These are phyloP conservation scores for Pleuronectes platessa DNA, from an alignment of 2,113 vertebrate genomes.

Conservation along the genomic window DNA sequence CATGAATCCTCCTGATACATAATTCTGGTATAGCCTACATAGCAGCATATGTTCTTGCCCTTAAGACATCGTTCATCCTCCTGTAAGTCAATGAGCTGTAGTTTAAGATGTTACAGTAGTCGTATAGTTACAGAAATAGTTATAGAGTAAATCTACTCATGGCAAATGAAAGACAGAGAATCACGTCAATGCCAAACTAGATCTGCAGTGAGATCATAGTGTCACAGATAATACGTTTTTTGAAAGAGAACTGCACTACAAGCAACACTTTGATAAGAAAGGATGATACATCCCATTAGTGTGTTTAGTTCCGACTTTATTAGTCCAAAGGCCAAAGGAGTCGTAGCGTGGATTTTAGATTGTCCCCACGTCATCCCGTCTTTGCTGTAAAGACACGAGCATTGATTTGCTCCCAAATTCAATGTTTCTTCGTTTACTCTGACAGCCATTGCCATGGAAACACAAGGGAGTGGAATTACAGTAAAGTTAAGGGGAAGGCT, in stretches of 20 bases:
- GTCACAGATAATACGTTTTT: not conserved
- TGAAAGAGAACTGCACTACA: not conserved
- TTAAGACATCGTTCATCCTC: too few species aligned
- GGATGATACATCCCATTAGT: slow-evolving; percentile 7
- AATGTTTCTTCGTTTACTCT: slow-evolving; percentile 61
- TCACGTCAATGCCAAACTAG: slow-evolving; percentile 28
- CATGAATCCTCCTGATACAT: too few species aligned
- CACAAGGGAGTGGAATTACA: slow-evolving; percentile 54
- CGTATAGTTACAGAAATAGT: not conserved
- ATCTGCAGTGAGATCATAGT: slow-evolving; percentile 45
- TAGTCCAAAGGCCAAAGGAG: slow-evolving; percentile 9
- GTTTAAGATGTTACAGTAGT: not conserved
- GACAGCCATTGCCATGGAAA: slow-evolving; percentile 70
- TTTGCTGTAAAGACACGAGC: slow-evolving; percentile 29
- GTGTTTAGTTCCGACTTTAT: slow-evolving; percentile 6
- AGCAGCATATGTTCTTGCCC: too few species aligned
- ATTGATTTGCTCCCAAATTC: slow-evolving; percentile 59
- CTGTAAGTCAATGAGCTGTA: not conserved
- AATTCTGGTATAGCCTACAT: too few species aligned
- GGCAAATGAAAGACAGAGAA: slow-evolving; percentile 9
- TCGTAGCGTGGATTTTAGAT: not conserved
- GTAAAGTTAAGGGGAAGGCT: slow-evolving; percentile 40
- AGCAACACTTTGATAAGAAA: slow-evolving; percentile 2
- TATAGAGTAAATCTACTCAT: slow-evolving; percentile 5
- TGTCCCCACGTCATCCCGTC: slow-evolving; percentile 5